A percentile compares a stretch with the other conserved stretches of the same genome.
These are phyloP conservation scores for Carassius auratus DNA, from an alignment of 2,113 vertebrate species.

Conservation along the genomic window DNA sequence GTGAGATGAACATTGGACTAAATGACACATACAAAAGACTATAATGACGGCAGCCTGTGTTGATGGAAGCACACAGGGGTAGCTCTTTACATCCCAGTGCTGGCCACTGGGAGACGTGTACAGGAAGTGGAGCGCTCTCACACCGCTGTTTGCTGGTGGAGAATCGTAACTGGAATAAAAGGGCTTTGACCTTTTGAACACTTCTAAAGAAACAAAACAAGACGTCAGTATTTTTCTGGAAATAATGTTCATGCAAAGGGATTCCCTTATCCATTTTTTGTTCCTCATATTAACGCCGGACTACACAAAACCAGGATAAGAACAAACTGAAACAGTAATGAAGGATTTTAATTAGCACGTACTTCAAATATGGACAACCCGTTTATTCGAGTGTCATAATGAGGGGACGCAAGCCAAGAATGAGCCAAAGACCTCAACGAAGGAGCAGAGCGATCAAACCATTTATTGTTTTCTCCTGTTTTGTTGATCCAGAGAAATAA, in stretches of 20 bases:
- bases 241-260: constrained; percentile 13
- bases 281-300: constrained; percentile 15
- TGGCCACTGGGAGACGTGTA: constrained; percentile 67
- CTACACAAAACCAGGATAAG: constrained; percentile 48
- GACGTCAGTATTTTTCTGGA: constrained; percentile 53
- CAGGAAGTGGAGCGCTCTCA: constrained; percentile 17
- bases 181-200: constrained; percentile 32
- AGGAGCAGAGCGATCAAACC: constrained; percentile 62
- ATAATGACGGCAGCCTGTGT: constrained; percentile 69
- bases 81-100: constrained; percentile 69
- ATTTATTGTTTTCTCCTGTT: constrained; percentile 61
- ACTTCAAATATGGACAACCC: constrained; percentile 1
- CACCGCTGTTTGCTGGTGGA: neutral
- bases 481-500: constrained; percentile 48
- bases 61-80: constrained; percentile 66
- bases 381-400: constrained; percentile 28
- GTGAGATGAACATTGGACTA: constrained; percentile 58
- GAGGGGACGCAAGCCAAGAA: constrained; percentile 33
- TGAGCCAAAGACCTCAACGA: constrained; percentile 73
- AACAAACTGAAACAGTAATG: constrained; percentile 12
- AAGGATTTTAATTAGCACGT: neutral
- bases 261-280: constrained; percentile 51
- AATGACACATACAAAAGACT: constrained; percentile 53
- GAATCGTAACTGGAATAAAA: neutral
- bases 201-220: constrained; percentile 33